A percentile compares a stretch with the other conserved stretches of the same genome.
Conservation (phyloP, 2,888 invertebrate species). For the Eilema depressum region DNA sequence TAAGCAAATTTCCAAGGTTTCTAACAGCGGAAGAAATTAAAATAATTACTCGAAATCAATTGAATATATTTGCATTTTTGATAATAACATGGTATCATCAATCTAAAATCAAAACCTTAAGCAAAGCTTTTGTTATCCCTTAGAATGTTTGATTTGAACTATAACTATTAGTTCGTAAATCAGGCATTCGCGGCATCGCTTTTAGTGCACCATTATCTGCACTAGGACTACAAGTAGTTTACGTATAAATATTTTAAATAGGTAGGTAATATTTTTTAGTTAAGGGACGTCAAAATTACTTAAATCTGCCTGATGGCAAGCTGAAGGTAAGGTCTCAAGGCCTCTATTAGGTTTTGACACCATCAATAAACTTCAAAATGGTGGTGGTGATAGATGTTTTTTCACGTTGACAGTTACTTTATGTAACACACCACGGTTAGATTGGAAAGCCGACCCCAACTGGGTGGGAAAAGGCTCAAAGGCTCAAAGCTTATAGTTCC, state of each 20-base stretch:
- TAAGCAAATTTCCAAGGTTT: constrained; percentile 1
- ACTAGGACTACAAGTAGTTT: no score
- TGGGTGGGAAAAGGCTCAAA: no score
- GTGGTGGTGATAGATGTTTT: not conserved
- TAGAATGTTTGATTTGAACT: no score
- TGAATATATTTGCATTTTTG: not conserved
- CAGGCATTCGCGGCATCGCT: no score
- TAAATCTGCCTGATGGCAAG: not conserved
- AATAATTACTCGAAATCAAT: constrained; percentile 1
- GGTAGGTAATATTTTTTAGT: not conserved
- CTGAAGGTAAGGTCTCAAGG: not conserved
- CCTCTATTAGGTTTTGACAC: not conserved
- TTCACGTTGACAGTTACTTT: not conserved
- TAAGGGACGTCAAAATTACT: not conserved
- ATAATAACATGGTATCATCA: not conserved
- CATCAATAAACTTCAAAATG: not conserved
- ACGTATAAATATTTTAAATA: no score
- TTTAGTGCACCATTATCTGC: no score
- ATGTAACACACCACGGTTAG: no score
- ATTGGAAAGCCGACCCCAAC: no score
- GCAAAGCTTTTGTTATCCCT: not conserved
- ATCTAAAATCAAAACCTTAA: not conserved
- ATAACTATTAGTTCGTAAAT: no score
- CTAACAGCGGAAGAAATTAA: not conserved
- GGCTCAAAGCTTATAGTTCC: no score